A percentile compares a stretch with the other conserved stretches of the same genome.
Evolutionary conservation across 2,888 invertebrate species (phyloP).

Genomic region (Herminia tarsipennalis): DNA sequence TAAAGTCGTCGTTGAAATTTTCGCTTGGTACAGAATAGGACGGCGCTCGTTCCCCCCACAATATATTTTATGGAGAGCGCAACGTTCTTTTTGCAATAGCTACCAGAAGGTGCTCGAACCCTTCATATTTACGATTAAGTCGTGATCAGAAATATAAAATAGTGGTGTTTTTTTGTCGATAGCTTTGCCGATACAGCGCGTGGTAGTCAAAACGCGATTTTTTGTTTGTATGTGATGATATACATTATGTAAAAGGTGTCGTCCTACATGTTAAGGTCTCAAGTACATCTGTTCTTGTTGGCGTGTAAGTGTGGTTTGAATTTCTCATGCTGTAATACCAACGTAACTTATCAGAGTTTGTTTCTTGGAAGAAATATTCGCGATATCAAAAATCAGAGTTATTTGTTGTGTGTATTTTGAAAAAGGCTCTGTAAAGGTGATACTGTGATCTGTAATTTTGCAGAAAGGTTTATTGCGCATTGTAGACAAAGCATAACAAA

Average conservation of each 20-base stretch:
- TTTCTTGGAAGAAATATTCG: neutral
- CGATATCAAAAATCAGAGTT: too few species aligned
- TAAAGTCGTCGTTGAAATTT: slow-evolving; percentile 28
- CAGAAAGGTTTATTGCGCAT: too few species aligned
- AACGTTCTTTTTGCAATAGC: slow-evolving; percentile 84
- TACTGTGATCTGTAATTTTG: too few species aligned
- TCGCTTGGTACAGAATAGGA: slow-evolving; percentile 29
- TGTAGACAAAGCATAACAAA: too few species aligned
- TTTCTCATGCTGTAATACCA: slow-evolving; percentile 8
- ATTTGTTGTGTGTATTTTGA: too few species aligned
- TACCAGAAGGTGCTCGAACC: slow-evolving; percentile 82
- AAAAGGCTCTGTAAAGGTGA: too few species aligned
- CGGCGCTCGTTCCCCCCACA: slow-evolving; percentile 52
- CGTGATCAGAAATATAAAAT: slow-evolving; percentile 84
- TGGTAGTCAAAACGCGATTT: slow-evolving; percentile 42
- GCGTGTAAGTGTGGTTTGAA: slow-evolving; percentile 10
- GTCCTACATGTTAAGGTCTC: slow-evolving; percentile 9
- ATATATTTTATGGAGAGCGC: slow-evolving; percentile 84
- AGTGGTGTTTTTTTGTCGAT: slow-evolving; percentile 78
- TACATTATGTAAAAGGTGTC: slow-evolving; percentile 39
- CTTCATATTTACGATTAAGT: slow-evolving; percentile 85
- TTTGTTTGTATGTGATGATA: slow-evolving; percentile 32
- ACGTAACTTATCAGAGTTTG: neutral
- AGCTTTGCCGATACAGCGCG: slow-evolving; percentile 63
- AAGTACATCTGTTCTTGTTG: slow-evolving; percentile 16